phyloP scores from a whole-genome alignment of 1,140 invertebrate species.

The Penaeus indicus region DNA sequence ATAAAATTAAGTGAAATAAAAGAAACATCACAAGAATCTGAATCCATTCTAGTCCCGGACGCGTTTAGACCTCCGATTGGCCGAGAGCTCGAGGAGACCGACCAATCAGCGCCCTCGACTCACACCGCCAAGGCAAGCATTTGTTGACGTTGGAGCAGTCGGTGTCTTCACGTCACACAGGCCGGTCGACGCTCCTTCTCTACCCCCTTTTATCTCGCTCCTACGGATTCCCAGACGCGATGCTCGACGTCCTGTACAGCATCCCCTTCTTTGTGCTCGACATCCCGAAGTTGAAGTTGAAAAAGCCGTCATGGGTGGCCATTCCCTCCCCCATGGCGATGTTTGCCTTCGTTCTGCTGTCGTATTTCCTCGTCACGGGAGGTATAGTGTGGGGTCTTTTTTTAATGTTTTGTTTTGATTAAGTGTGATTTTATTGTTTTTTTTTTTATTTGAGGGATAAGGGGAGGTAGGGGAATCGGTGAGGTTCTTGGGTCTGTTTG shows the following conservation, averaged over 20 bases:
- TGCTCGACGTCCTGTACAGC: slow-evolving; percentile 84
- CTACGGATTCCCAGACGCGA: slow-evolving; percentile 5
- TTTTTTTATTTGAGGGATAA: neutral
- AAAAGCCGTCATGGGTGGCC: slow-evolving; percentile 90
- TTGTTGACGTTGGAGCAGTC: neutral
- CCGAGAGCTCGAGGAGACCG: neutral
- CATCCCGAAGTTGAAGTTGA: slow-evolving; percentile 93
- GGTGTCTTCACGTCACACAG: neutral
- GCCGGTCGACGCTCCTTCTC: neutral
- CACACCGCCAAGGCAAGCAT: neutral
- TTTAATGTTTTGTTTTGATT: neutral
- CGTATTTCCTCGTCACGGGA: slow-evolving; percentile 98
- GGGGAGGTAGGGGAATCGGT: neutral
- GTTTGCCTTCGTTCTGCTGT: slow-evolving; percentile 89
- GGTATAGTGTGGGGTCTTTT: neutral
- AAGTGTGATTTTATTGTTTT: neutral
- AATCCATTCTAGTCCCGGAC: slow-evolving; percentile 20
- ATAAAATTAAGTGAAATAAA: too few species aligned
- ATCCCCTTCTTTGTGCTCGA: slow-evolving; percentile 88
- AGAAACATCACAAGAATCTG: neutral
- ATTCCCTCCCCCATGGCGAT: slow-evolving; percentile 94
- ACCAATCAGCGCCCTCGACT: slow-evolving; percentile 1
- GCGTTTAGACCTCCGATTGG: neutral
- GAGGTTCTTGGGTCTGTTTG: neutral
- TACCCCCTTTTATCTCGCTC: neutral